phyloP scores from a whole-genome alignment of 2,797 vertebrate species.

The Valencia hispanica region DNA sequence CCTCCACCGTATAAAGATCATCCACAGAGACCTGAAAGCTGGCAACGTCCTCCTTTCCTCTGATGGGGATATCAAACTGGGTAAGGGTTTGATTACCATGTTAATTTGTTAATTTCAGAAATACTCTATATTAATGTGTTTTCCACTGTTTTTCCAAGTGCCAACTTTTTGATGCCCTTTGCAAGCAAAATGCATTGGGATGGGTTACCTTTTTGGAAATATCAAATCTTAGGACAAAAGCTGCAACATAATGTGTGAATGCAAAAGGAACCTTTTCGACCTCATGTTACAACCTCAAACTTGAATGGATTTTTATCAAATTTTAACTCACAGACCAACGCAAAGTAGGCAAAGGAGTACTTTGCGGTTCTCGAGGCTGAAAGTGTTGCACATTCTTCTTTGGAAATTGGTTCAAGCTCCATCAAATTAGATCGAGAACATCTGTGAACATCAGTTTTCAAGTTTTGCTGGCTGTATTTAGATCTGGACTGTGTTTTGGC shows the following conservation, averaged over 20 bases:
- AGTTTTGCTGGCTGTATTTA: background rate
- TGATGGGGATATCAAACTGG: slow-evolving; percentile 94
- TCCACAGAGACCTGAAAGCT: slow-evolving; percentile 97
- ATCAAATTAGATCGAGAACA: background rate
- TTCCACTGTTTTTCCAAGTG: background rate
- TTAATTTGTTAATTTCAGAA: background rate
- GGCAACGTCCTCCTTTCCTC: slow-evolving; percentile 94
- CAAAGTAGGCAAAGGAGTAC: background rate
- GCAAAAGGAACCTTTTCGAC: background rate
- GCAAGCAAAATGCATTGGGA: background rate
- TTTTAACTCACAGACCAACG: background rate
- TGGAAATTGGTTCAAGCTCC: background rate
- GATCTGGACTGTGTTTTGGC: background rate
- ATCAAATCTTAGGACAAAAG: too few species aligned
- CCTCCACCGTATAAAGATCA: slow-evolving; percentile 94
- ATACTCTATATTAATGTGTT: background rate
- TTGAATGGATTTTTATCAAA: background rate
- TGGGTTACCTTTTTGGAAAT: background rate
- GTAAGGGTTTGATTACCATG: slow-evolving; percentile 72
- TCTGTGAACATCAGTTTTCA: background rate
- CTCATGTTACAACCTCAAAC: background rate
- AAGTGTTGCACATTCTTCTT: background rate
- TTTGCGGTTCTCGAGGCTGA: background rate
- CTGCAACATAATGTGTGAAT: background rate
- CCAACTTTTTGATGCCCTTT: background rate